Percentiles rank a stretch among this genome's conserved stretches.
These are phyloP conservation scores for Setophaga petechia DNA, from an alignment of 2,113 vertebrate genomes.

Conservation along the genomic window DNA sequence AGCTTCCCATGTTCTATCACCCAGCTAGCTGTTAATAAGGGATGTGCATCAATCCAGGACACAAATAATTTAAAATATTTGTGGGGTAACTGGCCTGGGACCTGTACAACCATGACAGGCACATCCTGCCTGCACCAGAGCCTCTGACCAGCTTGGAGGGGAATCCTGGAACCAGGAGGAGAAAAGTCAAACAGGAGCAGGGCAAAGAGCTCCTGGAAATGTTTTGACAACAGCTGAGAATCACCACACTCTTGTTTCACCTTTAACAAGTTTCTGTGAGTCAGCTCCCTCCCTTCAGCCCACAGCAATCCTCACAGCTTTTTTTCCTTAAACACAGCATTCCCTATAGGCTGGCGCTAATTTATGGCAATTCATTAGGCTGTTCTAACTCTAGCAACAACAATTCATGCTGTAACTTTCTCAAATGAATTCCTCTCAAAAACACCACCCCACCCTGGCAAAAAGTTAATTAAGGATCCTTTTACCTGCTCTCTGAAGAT, in stretches of 20 bases:
- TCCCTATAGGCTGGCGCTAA: background rate
- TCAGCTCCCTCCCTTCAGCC: background rate
- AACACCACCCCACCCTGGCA: slow-evolving; percentile 1
- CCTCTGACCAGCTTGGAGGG: background rate
- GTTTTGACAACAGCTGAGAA: background rate
- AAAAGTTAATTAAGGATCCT: slow-evolving; percentile 43
- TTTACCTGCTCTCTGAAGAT: slow-evolving; percentile 24
- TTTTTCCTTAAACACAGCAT: background rate
- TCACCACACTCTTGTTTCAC: background rate
- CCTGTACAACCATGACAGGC: accelerated
- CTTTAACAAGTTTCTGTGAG: background rate
- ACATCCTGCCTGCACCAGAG: background rate
- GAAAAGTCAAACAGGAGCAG: background rate
- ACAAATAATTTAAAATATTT: background rate
- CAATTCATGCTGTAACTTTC: background rate
- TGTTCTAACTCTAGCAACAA: background rate
- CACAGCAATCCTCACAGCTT: background rate
- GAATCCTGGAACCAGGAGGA: background rate
- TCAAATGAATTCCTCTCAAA: background rate
- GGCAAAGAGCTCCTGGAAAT: background rate
- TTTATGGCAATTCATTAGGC: slow-evolving; percentile 20
- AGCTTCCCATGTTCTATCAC: background rate
- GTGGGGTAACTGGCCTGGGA: background rate
- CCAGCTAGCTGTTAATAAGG: background rate
- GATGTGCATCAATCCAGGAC: background rate